Base-by-base conservation (phyloP, 2,797 vertebrate genomes). In the Echeneis naucrates region DNA sequence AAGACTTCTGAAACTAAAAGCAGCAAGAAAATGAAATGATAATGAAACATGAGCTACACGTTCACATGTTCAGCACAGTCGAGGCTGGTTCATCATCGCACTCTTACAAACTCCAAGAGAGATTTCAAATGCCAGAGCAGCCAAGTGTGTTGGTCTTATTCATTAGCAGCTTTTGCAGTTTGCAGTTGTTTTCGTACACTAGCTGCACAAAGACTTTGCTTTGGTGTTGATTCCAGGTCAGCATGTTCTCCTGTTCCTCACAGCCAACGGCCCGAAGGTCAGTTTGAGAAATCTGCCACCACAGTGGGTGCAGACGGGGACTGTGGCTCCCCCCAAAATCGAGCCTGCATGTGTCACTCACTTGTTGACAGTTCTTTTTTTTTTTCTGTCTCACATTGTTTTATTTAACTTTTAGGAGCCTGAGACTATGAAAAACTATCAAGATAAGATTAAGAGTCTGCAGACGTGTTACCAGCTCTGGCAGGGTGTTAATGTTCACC, bases 231-330 rank as follows among this genome's bases (percentile, higher is more conserved):
- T 13, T 24, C 24, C 27, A 17, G 63, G 72, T 88, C 86, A 77
- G 38, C 30, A 10, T 72, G 76, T 63, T 2, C 50, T 45, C 16
- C 42, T 48, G 33, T 53, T 74, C 75, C 64, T 77, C 54, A 26
- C 38, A 50, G 67, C 51, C 55, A 50, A 56, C 21, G 26, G 17
- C 24, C 61, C 68, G 52, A 19, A 44, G 30, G 42, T 81, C 78
- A 70, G 75, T 82, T 76, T 52, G 32, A 68, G 66, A 62, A 65
- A 66, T 67, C 69, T 86, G 78, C 50, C 74, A 24, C 64, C 19
- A 5, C 27, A 11, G 60, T 52, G 40, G 60, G 44, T 64, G 53
- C 73, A 47, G 5, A 54, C 67, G 16, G 13, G 58, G 48, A 32
- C 19, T 8, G 12, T 48, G 52, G n/a, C 19, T 57, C 32, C 8